Conservation (phyloP, 2,888 invertebrate genomes). For the Diarsia rubi region DNA sequence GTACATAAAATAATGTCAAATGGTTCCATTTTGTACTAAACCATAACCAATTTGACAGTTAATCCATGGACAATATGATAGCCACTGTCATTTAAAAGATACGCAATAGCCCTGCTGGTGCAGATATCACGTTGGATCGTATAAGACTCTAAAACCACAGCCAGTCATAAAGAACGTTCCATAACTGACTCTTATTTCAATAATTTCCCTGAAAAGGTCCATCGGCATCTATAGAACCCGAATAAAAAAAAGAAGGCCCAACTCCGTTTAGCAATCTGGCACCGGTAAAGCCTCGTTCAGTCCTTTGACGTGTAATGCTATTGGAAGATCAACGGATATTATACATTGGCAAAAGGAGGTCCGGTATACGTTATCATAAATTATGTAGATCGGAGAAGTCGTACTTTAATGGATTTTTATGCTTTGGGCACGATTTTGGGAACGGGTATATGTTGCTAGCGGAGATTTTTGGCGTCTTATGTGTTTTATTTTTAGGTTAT, state of each 20-base stretch:
- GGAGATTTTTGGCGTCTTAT: not conserved
- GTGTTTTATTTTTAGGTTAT: not conserved
- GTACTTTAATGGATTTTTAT: constrained; percentile 42
- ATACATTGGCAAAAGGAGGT: constrained; percentile 60
- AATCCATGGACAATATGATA: too few relatives aligned
- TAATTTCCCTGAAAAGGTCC: not conserved
- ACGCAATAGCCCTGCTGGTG: too few relatives aligned
- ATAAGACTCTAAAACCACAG: not conserved
- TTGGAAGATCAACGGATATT: constrained; percentile 55
- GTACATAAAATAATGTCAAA: too few relatives aligned
- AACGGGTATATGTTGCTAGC: not conserved
- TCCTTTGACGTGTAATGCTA: constrained; percentile 38
- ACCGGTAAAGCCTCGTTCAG: constrained; percentile 16
- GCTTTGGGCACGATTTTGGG: constrained; percentile 5
- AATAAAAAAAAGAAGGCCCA: not conserved
- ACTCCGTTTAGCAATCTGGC: constrained; percentile 8
- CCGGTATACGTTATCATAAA: constrained; percentile 64
- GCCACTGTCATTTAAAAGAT: too few relatives aligned
- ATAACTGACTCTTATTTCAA: too few relatives aligned
- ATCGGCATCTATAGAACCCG: not conserved
- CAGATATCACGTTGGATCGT: too few relatives aligned
- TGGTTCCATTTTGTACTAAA: too few relatives aligned
- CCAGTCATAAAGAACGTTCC: not conserved
- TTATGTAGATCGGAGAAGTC: constrained; percentile 48
- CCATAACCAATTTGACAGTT: too few relatives aligned